Evolutionary conservation across 2,888 invertebrate genomes (phyloP).

Genomic region (Drosophila infuscata): DNA sequence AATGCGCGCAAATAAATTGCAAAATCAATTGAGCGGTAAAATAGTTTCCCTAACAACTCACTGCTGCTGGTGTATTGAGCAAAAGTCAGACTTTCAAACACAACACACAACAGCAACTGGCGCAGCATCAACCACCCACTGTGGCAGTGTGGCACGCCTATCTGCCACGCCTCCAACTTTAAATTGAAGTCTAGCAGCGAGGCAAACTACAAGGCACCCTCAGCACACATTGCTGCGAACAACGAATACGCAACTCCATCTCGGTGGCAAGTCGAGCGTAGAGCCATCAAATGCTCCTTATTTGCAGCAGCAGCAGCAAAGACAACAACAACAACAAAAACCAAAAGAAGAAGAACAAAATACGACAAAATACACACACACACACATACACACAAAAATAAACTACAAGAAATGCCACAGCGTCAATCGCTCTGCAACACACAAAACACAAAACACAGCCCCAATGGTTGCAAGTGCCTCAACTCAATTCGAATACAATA

Average conservation of each 20-base stretch:
- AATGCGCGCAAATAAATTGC: conserved; percentile 82
- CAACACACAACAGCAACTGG: neutral
- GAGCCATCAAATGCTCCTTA: conserved; percentile 24
- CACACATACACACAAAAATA: conserved; percentile 5
- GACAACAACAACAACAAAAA: neutral
- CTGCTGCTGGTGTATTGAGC: conserved; percentile 22
- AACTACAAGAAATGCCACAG: neutral
- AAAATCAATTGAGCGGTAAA: conserved; percentile 84
- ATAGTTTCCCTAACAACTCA: conserved; percentile 69
- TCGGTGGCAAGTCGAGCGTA: conserved; percentile 28
- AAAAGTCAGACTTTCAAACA: conserved; percentile 18
- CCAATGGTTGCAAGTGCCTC: neutral
- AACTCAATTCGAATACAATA: neutral
- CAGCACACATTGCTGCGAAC: neutral
- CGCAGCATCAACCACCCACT: neutral
- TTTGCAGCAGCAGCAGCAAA: neutral
- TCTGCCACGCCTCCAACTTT: conserved; percentile 28
- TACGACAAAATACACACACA: conserved; percentile 3
- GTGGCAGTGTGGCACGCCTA: conserved; percentile 19
- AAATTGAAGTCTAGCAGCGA: conserved; percentile 28
- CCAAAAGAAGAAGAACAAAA: neutral
- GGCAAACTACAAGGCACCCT: conserved; percentile 16
- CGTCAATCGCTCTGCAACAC: conserved; percentile 5
- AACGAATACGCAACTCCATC: conserved; percentile 20
- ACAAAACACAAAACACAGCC: neutral